A percentile compares a stretch with the other conserved stretches of the same genome.
phyloP scores from a whole-genome alignment of 2,888 invertebrate species.

The Peribatodes rhomboidaria region DNA sequence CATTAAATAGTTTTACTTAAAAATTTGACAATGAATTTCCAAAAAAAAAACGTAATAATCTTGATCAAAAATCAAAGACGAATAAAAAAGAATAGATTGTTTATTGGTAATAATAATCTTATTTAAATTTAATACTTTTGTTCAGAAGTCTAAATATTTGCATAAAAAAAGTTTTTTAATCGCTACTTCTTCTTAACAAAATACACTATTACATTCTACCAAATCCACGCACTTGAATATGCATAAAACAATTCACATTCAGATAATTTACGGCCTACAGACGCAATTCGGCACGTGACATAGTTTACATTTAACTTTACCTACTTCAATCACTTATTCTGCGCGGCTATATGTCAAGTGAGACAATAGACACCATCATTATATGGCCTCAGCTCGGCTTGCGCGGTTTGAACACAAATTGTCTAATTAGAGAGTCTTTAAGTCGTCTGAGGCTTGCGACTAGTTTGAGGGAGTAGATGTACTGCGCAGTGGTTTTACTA shows the following conservation, averaged over 20 bases:
- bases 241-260: slow-evolving; percentile 13
- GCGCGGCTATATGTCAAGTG: slow-evolving; percentile 65
- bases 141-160: too few species aligned
- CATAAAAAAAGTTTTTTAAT: too few species aligned
- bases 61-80: too few species aligned
- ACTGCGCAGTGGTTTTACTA: slow-evolving; percentile 9
- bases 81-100: too few species aligned
- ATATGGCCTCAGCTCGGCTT: slow-evolving; percentile 71
- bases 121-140: too few species aligned
- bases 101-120: too few species aligned
- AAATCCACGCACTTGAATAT: neutral
- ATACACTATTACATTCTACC: neutral
- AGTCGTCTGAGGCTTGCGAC: slow-evolving; percentile 31
- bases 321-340: slow-evolving; percentile 33
- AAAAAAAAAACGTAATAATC: too few species aligned
- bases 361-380: slow-evolving; percentile 76
- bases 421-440: slow-evolving; percentile 71
- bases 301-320: slow-evolving; percentile 18
- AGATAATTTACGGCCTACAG: slow-evolving; percentile 23
- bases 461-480: neutral
- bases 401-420: slow-evolving; percentile 76
- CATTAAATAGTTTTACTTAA: too few species aligned
- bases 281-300: slow-evolving; percentile 17
- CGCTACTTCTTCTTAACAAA: too few species aligned
- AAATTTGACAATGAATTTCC: too few species aligned